Evolutionary conservation across 2,113 vertebrate genomes (phyloP).

Genomic region (Uria aalge): DNA sequence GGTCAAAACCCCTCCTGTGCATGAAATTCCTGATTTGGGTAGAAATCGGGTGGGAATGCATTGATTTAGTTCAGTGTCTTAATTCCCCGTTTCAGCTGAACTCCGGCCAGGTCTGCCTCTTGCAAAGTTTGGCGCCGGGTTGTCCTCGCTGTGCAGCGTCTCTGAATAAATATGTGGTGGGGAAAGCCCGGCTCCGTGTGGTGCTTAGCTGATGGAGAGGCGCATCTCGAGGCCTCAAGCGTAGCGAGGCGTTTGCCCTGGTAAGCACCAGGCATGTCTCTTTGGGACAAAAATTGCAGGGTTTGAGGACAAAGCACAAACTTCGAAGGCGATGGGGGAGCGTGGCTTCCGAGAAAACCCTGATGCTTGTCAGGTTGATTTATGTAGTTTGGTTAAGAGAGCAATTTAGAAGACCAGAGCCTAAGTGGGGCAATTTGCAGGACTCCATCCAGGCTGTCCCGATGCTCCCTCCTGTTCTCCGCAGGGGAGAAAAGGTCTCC

Average conservation of each 20-base stretch:
- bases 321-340: neutral
- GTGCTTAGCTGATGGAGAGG: neutral
- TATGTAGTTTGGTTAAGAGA: neutral
- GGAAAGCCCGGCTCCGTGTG: neutral
- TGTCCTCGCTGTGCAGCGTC: neutral
- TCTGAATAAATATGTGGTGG: neutral
- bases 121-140: neutral
- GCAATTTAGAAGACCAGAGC: neutral
- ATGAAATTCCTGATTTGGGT: constrained; percentile 5
- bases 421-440: constrained; percentile 1
- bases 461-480: neutral
- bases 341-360: neutral
- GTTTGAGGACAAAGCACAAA: neutral
- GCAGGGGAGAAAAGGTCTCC: neutral
- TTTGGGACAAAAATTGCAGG: neutral
- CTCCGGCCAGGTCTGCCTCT: constrained; percentile 7
- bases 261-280: neutral
- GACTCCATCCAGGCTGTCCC: neutral
- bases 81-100: neutral
- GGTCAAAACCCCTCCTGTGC: neutral
- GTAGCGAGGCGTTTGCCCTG: neutral
- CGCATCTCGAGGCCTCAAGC: neutral
- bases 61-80: neutral
- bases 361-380: neutral
- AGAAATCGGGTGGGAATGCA: neutral